Conservation (phyloP, 2,113 vertebrate species). For the Sigmodon hispidus region DNA sequence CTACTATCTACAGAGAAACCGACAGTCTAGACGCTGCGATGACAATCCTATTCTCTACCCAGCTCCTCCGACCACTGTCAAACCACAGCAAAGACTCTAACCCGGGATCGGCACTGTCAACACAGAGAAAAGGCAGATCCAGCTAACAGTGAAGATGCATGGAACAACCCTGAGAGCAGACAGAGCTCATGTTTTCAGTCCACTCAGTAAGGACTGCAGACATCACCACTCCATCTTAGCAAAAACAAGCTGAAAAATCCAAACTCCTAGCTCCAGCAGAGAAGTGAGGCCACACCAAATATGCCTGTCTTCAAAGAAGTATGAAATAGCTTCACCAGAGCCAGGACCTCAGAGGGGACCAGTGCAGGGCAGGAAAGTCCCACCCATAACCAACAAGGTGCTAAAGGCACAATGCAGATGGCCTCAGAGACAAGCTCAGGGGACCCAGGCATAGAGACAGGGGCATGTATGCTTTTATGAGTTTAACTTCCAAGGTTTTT, state of each 20-base stretch:
- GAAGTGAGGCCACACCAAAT: neutral
- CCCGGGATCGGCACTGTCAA: neutral
- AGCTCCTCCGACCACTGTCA: neutral
- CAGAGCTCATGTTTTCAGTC: neutral
- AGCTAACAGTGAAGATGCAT: neutral
- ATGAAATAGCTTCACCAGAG: neutral
- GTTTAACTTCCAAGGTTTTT: neutral
- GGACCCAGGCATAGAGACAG: neutral
- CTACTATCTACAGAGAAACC: neutral
- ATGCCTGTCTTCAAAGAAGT: neutral
- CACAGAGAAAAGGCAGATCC: neutral
- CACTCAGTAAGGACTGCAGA: neutral
- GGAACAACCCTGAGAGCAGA: neutral
- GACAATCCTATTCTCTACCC: neutral
- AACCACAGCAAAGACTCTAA: neutral
- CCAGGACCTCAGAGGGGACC: neutral
- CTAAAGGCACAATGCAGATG: neutral
- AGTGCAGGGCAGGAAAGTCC: neutral
- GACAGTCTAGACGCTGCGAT: neutral
- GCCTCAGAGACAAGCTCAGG: neutral
- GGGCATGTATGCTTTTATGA: neutral
- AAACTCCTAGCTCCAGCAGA: neutral
- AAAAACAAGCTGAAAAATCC: neutral
- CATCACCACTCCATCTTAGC: neutral
- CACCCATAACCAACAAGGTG: neutral